phyloP scores from a whole-genome alignment of 2,113 vertebrate genomes.

The Poeciliopsis occidentalis region DNA sequence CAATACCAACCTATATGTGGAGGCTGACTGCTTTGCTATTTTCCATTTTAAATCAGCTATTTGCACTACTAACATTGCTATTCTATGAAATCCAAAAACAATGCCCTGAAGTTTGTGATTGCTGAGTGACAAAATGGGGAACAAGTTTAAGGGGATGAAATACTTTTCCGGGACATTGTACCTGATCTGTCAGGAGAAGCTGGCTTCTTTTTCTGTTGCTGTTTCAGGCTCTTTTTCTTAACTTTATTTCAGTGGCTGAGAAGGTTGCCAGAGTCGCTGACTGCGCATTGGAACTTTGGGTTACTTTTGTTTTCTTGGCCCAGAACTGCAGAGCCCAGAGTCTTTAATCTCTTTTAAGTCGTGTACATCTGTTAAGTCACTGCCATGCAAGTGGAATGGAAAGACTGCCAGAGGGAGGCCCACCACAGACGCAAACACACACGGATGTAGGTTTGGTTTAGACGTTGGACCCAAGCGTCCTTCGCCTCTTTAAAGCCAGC shows the following conservation, averaged over 20 bases:
- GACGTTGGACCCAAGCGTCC: constrained; percentile 28
- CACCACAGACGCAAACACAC: constrained; percentile 12
- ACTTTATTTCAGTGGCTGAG: constrained; percentile 44
- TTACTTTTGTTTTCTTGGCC: constrained; percentile 1
- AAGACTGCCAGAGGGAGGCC: constrained; percentile 37
- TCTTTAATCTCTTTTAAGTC: constrained; percentile 40
- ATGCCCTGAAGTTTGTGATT: background rate
- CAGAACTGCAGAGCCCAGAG: constrained; percentile 36
- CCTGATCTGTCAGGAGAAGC: constrained; percentile 13
- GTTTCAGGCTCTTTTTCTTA: constrained; percentile 30
- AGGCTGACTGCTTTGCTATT: no score
- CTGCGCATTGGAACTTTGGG: constrained; percentile 3
- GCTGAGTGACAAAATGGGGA: background rate
- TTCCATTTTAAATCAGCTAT: background rate
- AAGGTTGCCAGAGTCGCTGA: constrained; percentile 23
- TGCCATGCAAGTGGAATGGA: constrained; percentile 65
- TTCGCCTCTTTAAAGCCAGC: background rate
- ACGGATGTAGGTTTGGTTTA: constrained; percentile 15
- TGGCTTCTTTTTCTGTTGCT: constrained; percentile 43
- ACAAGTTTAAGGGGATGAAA: background rate
- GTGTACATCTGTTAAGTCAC: constrained; percentile 57
- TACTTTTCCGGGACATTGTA: constrained; percentile 17
- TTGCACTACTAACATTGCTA: background rate
- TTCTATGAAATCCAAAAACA: background rate
- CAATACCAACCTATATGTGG: background rate